Base-by-base conservation (phyloP, 2,113 vertebrate species). In the Phalacrocorax carbo region DNA sequence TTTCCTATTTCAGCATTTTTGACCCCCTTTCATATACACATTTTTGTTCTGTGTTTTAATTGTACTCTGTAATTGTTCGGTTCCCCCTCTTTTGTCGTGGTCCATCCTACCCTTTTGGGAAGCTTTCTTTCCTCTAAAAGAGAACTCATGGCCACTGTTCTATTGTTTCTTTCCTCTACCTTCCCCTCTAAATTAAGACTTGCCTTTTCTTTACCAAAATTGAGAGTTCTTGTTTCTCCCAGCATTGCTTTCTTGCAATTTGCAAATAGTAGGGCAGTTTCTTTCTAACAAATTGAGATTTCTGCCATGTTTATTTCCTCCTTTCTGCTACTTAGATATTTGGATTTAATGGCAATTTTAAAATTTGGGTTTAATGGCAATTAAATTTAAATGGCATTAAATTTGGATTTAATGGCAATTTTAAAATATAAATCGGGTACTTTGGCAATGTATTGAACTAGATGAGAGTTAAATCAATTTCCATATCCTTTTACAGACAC, bases 401-500 rank as follows among this genome's bases (percentile, higher is more conserved):
- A 38, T 38, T 38, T 38, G 3, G 10, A 55, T 76, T 46, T 58
- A 61, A 60, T 61, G 42, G 30, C 57, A 83, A 16, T 26, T 73
- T 65, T 30, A 73, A 84, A 66, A 66, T 49, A 57, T 3, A 65
- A 11, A 62, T 69, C 6, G 21, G 18, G 18, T 69, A 29, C 16
- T 86, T 77, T 54, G 20, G 66, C 44, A 29, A 18, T 25, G 15
- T 48, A 9, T 71, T 89, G 79, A 84, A 32, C 60, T 64, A 48
- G 6, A 29, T 80, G 52, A 65, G 66, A 72, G 38, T 79, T 32
- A 61, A 75, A 42, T 86, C 44, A 3, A 38, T 75, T 85, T 69
- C n/a, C 26, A 2, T 93, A 34, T 68, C 30, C 32, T 77, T 90
- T 68, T 84, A 58, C 97, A 99, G 99, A 97, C 96, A 46, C 97